These are phyloP conservation scores for Actinemys pallida DNA, from an alignment of 2,113 vertebrate genomes.

Conservation along the genomic window DNA sequence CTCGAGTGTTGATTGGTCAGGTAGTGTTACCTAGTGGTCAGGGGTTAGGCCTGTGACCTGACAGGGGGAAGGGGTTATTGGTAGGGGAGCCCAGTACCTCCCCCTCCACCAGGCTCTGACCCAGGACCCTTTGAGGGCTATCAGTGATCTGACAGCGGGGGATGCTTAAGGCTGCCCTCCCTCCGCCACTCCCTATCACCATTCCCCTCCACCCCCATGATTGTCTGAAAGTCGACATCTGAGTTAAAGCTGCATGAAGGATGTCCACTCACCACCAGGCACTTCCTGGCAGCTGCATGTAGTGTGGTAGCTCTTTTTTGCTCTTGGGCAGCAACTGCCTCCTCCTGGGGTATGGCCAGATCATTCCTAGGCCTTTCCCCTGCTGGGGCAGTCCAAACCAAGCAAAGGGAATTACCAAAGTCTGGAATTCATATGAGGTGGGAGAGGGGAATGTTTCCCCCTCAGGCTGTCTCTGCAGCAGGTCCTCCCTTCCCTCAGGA, in stretches of 20 bases:
- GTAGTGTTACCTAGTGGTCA: background rate
- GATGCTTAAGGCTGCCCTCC: background rate
- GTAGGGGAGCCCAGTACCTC: background rate
- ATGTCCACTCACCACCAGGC: background rate
- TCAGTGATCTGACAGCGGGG: background rate
- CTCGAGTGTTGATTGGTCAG: background rate
- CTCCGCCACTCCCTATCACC: background rate
- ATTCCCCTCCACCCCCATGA: too few relatives aligned
- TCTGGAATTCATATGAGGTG: background rate
- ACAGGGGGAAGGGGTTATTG: background rate
- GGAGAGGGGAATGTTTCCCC: background rate
- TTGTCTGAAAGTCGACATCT: background rate
- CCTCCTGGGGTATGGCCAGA: background rate
- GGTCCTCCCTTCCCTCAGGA: background rate
- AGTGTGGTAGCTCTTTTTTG: background rate
- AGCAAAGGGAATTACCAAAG: background rate
- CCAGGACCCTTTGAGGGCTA: background rate
- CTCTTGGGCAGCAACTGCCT: background rate
- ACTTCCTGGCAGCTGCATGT: background rate
- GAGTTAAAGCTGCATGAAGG: background rate
- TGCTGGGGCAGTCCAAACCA: background rate
- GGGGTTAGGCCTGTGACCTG: too few relatives aligned
- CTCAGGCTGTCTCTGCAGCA: background rate
- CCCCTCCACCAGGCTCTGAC: background rate
- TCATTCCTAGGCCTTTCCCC: background rate